Base-by-base conservation (phyloP, 2,888 invertebrate genomes). In the Drosophila pullipes region DNA sequence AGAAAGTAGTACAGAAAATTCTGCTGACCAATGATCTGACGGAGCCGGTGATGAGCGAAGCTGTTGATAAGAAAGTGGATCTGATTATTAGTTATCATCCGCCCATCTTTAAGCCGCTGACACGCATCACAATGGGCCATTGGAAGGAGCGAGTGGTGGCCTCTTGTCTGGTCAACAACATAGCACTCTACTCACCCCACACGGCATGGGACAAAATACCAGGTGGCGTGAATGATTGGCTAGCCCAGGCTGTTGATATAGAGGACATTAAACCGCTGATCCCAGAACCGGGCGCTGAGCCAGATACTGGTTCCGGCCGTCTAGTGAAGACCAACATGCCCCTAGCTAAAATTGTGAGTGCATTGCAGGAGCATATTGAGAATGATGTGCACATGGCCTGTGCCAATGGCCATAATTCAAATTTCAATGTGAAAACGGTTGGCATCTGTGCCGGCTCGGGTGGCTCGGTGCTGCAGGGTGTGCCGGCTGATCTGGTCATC, bases 61-160 rank as follows among this genome's bases (percentile, higher is more conserved):
- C 98, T 1, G 91, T 97, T 5, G 93, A 94, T 2, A 92, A 94
- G 61, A 94, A 95, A 22, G 95, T 95, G 61, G 96, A 98, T 92
- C 94, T 99, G 93, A 97, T 99, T 67, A 94, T 99, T 67, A 96
- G 98, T 0, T 99, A 99, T 93, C 99, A 99, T 94, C 99, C 99
- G n/a, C 98, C 98, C 25, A 97, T 99, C 92, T 99, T 99, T 93
- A 94, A 95, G 18, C 96, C 97, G 9, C 85, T 99, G 63, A 98
- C 98, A 91, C 95, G 96, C 44, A 94, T 99, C 47, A 95, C 96
- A 3, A 94, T 97, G 95, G 96, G 95, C 96, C 94, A 95, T n/a
- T 96, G 96, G 96, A 95, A 98, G 94, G 97, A 98, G 92, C 95
- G 97, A 35, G 95, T 98, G 16, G 95, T 97, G 10, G 95, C 97